These are phyloP conservation scores for Catostomus latipinnis DNA, from an alignment of 2,797 vertebrate genomes.

Conservation along the genomic window DNA sequence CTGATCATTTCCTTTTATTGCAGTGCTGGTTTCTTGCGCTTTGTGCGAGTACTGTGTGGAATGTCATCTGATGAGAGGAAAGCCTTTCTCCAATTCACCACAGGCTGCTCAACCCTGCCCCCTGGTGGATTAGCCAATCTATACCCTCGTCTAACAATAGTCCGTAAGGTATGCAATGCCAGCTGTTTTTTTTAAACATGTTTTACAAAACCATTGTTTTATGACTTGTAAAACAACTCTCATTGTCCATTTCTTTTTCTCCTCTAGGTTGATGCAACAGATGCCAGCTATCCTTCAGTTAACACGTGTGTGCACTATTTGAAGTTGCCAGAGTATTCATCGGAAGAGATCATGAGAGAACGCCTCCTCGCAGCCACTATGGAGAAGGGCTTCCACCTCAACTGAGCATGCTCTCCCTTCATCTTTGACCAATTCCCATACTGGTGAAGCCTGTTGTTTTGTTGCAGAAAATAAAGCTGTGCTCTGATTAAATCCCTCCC, in stretches of 20 bases:
- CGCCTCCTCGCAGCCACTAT: conserved; percentile 97
- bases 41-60: conserved; percentile 93
- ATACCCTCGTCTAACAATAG: conserved; percentile 96
- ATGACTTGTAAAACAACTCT: no score
- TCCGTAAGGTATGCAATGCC: conserved; percentile 87
- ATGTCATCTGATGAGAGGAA: conserved; percentile 99
- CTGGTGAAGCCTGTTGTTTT: conserved; percentile 85
- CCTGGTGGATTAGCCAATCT: conserved; percentile 97
- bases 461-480: conserved; percentile 84
- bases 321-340: conserved; percentile 97
- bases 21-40: conserved; percentile 95
- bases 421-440: conserved; percentile 63
- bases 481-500: conserved; percentile 73
- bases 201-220: no score
- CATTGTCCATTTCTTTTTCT: neutral
- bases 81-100: conserved; percentile 98
- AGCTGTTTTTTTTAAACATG: no score
- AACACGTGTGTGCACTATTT: conserved; percentile 99
- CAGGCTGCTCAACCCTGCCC: conserved; percentile 95
- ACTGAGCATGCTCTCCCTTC: conserved; percentile 79
- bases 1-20: neutral
- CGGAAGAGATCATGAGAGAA: conserved; percentile 98
- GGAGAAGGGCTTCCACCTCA: conserved; percentile 99
- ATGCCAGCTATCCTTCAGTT: conserved; percentile 96
- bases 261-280: conserved; percentile 93